phyloP scores from a whole-genome alignment of 1,140 invertebrate species.

The Mylabris phalerata region DNA sequence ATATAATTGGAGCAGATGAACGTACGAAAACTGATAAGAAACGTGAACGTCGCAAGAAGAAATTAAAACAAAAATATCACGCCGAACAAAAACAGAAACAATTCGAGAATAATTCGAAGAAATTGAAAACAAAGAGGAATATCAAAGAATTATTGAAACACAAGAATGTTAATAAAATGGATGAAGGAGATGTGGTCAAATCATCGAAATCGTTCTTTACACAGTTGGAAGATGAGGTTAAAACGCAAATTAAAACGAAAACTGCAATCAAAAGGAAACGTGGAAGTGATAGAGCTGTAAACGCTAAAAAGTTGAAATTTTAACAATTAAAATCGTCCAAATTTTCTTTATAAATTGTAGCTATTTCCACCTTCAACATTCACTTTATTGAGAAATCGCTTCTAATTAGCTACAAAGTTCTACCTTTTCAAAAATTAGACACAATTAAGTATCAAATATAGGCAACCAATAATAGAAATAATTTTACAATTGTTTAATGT shows the following conservation, averaged over 20 bases:
- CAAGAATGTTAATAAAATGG: conserved; percentile 55
- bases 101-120: conserved; percentile 42
- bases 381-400: no score
- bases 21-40: conserved; percentile 82
- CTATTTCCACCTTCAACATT: no score
- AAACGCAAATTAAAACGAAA: conserved; percentile 46
- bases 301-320: background rate
- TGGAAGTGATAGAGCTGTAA: background rate
- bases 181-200: conserved; percentile 55
- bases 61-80: conserved; percentile 61
- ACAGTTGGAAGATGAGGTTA: conserved; percentile 68
- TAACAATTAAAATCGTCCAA: background rate
- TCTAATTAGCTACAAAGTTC: no score
- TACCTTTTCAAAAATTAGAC: no score
- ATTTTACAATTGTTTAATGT: no score
- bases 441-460: no score
- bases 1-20: conserved; percentile 71
- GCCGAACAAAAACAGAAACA: conserved; percentile 47
- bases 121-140: conserved; percentile 49
- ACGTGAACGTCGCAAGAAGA: conserved; percentile 81
- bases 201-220: conserved; percentile 78
- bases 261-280: conserved; percentile 30
- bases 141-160: conserved; percentile 55
- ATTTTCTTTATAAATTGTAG: no score
- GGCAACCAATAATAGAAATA: no score